Evolutionary conservation across 2,113 vertebrate species (phyloP).

Genomic region (Albula goreensis): DNA sequence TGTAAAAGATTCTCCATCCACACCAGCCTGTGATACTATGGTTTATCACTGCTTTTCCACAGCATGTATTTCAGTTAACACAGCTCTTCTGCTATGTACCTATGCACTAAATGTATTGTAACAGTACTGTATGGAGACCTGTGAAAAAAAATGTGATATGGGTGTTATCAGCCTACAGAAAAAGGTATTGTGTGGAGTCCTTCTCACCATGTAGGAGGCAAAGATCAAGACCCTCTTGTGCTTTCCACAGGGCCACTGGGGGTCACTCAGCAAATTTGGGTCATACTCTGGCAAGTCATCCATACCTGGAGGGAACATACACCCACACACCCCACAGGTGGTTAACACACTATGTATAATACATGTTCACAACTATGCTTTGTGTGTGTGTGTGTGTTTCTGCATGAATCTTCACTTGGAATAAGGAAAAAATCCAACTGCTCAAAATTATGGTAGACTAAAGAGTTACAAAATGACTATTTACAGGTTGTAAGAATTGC

Average conservation of each 20-base stretch:
- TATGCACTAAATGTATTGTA: neutral
- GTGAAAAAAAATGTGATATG: neutral
- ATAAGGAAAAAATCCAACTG: neutral
- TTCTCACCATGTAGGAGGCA: constrained; percentile 93
- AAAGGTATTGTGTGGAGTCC: neutral
- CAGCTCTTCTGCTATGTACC: neutral
- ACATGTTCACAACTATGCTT: neutral
- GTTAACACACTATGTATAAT: neutral
- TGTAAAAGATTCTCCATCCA: neutral
- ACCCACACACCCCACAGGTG: neutral
- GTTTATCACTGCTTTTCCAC: no score
- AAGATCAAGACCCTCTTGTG: constrained; percentile 97
- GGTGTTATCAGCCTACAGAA: neutral
- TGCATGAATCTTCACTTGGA: constrained; percentile 4
- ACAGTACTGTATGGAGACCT: neutral
- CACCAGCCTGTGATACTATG: neutral
- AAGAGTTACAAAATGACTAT: no score
- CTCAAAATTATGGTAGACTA: no score
- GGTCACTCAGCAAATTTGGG: constrained; percentile 90
- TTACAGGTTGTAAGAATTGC: no score
- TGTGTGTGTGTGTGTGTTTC: neutral
- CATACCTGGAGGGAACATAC: constrained; percentile 63
- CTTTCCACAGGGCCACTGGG: constrained; percentile 97
- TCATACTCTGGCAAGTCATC: constrained; percentile 86
- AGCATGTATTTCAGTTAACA: neutral